Conservation (phyloP, 2,888 invertebrate species). For the Ryuthela nishihirai region DNA sequence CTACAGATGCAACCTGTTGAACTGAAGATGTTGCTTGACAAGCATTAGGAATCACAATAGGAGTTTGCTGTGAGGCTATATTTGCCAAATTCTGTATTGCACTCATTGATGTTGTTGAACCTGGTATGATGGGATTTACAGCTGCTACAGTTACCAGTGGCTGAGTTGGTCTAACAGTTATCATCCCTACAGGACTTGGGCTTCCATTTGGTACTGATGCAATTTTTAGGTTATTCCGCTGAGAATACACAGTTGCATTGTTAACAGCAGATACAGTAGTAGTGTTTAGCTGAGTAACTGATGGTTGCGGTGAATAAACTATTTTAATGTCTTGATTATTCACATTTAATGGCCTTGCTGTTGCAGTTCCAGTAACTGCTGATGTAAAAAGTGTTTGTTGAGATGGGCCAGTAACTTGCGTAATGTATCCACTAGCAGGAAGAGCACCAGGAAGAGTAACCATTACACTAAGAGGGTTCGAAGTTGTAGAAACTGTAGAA, state of each 20-base stretch:
- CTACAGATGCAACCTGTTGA: slow-evolving; percentile 11
- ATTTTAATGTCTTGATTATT: slow-evolving; percentile 28
- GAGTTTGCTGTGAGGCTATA: slow-evolving; percentile 47
- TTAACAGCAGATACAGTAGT: slow-evolving; percentile 12
- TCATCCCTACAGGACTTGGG: slow-evolving; percentile 4
- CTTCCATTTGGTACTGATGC: slow-evolving; percentile 24
- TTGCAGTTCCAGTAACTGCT: slow-evolving; percentile 14
- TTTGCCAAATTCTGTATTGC: slow-evolving; percentile 47
- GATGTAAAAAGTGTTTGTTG: slow-evolving; percentile 23
- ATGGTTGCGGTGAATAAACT: slow-evolving; percentile 12
- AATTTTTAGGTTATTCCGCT: no score
- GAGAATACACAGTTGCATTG: no score
- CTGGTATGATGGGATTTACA: not conserved
- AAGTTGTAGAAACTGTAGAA: slow-evolving; percentile 12
- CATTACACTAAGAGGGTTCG: slow-evolving; percentile 17
- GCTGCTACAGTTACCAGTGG: not conserved
- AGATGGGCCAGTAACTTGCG: slow-evolving; percentile 31
- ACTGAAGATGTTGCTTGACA: slow-evolving; percentile 11
- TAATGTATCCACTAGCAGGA: slow-evolving; percentile 36
- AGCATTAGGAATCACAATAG: slow-evolving; percentile 43
- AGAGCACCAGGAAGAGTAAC: slow-evolving; percentile 31
- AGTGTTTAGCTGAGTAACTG: slow-evolving; percentile 7
- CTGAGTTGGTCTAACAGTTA: slow-evolving; percentile 19
- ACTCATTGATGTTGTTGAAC: slow-evolving; percentile 35
- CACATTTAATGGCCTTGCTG: slow-evolving; percentile 9